Base-by-base conservation (phyloP, 2,888 invertebrate species). In the Lasioglossum morio region DNA sequence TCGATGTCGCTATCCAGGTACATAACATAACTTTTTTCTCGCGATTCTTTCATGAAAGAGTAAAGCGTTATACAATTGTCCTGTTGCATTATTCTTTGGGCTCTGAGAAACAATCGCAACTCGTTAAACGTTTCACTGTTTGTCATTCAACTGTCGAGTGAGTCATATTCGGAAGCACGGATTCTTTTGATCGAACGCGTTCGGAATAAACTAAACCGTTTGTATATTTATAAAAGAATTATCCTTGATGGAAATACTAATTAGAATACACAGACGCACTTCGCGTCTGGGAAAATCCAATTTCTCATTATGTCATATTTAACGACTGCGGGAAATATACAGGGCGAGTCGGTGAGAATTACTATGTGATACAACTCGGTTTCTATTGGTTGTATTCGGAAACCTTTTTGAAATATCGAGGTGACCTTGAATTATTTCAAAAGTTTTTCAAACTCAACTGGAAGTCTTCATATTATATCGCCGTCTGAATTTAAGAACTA, bases 1-100 rank as follows among this genome's bases (percentile, higher is more conserved):
- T 81, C 77, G 70, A 77, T 79, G 66, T 37, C 75, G 63, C 66
- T 75, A 86, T 57, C 69, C 74, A 81, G 74, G 81, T 76, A 82
- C 76, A 63, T 30, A 63, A 63, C 76, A 46, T 16, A 46, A 46
- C 27, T 63, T 82, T 77, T 69, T 57, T 73, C 82, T 80, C 60
- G 40, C 75, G 60, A 66, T 34, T 48, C 70, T 34, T 27, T 60
- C 40, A 16, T 16, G 8, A 19, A 53, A 40, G n/a, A 69, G 40
- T n/a, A 14, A 70, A 40, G 23, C 40, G 27, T 69, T 48, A 70
- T 40, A 77, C 34, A 77, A 53, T 77, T 77, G 48, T 40, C 40
- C 70, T 37, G 40, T 70, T 40, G 40, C 37, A 40, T 37, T n/a
- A 40, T 70, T 53, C 53, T 53, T 27, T 53, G 16, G 37, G 1